Percentiles rank a stretch among this genome's conserved stretches.
Evolutionary conservation across 1,140 invertebrate species (phyloP).

Genomic region (Eriosoma lanigerum): DNA sequence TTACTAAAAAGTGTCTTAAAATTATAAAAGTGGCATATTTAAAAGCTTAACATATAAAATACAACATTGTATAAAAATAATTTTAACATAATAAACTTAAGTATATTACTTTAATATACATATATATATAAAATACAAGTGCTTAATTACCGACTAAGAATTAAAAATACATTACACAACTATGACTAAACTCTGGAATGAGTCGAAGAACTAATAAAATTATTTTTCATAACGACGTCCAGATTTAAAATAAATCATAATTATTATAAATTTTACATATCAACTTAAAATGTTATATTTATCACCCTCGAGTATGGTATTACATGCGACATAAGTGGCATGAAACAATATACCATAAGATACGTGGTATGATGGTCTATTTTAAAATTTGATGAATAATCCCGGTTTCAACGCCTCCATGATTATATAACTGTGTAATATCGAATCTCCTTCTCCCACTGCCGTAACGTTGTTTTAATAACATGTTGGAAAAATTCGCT

Average conservation of each 20-base stretch:
- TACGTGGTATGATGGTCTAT: slow-evolving; percentile 10
- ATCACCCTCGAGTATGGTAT: neutral
- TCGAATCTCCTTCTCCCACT: slow-evolving; percentile 5
- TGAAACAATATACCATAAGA: slow-evolving; percentile 36
- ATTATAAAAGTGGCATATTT: too few relatives aligned
- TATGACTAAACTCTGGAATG: neutral
- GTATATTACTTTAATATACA: too few relatives aligned
- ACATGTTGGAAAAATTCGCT: slow-evolving; percentile 43
- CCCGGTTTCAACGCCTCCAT: slow-evolving; percentile 8
- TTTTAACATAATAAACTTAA: too few relatives aligned
- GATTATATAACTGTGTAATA: slow-evolving; percentile 27
- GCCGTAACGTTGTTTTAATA: neutral
- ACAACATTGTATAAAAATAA: too few relatives aligned
- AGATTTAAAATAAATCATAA: slow-evolving; percentile 1
- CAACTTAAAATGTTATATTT: neutral
- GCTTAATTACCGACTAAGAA: neutral
- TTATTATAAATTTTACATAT: neutral
- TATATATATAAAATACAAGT: too few relatives aligned
- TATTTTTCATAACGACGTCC: neutral
- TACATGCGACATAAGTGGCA: slow-evolving; percentile 14
- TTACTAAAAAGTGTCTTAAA: too few relatives aligned
- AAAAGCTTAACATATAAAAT: too few relatives aligned
- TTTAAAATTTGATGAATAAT: slow-evolving; percentile 49
- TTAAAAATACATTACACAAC: neutral
- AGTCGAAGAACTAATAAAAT: neutral